Percentiles rank a stretch among this genome's conserved stretches.
Evolutionary conservation across 2,888 invertebrate species (phyloP).

Genomic region (Reticulitermes lucifugus): DNA sequence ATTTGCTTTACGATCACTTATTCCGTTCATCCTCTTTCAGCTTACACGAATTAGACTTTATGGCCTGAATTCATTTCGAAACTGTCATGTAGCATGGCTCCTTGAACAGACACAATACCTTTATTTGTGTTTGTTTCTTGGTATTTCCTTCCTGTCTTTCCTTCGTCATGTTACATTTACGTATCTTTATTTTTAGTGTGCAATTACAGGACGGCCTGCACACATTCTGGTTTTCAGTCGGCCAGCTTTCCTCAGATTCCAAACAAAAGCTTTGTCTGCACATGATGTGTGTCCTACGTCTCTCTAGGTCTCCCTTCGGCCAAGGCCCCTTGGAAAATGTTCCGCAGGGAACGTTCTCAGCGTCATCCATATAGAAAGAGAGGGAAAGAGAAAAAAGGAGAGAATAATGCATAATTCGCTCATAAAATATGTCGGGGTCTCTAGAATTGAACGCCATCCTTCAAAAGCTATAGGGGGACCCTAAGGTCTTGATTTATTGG

Average conservation of each 20-base stretch:
- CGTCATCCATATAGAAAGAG: constrained; percentile 49
- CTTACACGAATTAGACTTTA: no score
- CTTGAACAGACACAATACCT: no score
- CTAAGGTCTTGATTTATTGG: constrained; percentile 74
- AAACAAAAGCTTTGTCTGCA: constrained; percentile 33
- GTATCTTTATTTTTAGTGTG: no score
- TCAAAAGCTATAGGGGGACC: constrained; percentile 61
- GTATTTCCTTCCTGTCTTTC: no score
- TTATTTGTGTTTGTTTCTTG: no score
- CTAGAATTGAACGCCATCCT: constrained; percentile 78
- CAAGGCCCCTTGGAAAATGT: constrained; percentile 54
- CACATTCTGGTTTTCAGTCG: no score
- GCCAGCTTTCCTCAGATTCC: not conserved
- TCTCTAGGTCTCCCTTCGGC: constrained; percentile 48
- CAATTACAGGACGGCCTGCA: no score
- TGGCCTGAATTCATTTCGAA: no score
- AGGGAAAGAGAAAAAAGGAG: constrained; percentile 48
- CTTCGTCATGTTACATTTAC: no score
- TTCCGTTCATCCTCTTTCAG: no score
- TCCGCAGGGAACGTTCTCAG: constrained; percentile 58
- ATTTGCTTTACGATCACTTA: no score
- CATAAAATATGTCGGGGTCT: constrained; percentile 74
- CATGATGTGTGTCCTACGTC: constrained; percentile 20
- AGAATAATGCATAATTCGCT: constrained; percentile 70
- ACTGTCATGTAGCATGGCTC: no score